Conservation (phyloP, 2,888 invertebrate genomes). For the Metacarcinus magister region DNA sequence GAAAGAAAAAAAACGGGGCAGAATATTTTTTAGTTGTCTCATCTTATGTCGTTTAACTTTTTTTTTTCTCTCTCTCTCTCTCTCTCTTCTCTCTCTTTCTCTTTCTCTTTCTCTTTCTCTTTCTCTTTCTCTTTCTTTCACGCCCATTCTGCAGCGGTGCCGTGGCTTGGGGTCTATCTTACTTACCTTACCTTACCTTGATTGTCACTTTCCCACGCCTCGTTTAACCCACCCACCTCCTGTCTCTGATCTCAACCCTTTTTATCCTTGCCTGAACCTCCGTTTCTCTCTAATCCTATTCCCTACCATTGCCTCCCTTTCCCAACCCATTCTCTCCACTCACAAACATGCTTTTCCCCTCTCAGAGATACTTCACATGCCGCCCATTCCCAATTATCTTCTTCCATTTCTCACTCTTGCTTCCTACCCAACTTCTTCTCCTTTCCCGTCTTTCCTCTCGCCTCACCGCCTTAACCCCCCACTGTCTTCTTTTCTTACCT, state of each 20-base stretch:
- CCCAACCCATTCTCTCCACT: background rate
- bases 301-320: background rate
- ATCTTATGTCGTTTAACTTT: background rate
- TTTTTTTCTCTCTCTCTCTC: background rate
- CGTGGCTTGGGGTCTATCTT: background rate
- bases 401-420: background rate
- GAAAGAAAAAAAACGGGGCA: background rate
- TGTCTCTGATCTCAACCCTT: background rate
- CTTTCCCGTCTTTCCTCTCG: background rate
- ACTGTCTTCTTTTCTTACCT: background rate
- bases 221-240: background rate
- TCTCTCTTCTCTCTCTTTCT: slow-evolving; percentile 29
- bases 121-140: slow-evolving; percentile 26
- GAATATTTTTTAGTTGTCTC: background rate
- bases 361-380: background rate
- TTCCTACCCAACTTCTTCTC: background rate
- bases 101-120: slow-evolving; percentile 26
- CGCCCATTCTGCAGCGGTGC: background rate
- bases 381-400: background rate
- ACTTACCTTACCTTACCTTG: background rate
- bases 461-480: background rate
- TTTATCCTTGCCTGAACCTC: background rate
- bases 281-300: background rate
- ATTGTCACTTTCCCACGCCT: slow-evolving; percentile 13
- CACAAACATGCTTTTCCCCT: background rate